Evolutionary conservation across 2,113 vertebrate genomes (phyloP), one percentile per base, ranked within the genome.

Genomic region (Sinocyclocheilus grahami): DNA sequence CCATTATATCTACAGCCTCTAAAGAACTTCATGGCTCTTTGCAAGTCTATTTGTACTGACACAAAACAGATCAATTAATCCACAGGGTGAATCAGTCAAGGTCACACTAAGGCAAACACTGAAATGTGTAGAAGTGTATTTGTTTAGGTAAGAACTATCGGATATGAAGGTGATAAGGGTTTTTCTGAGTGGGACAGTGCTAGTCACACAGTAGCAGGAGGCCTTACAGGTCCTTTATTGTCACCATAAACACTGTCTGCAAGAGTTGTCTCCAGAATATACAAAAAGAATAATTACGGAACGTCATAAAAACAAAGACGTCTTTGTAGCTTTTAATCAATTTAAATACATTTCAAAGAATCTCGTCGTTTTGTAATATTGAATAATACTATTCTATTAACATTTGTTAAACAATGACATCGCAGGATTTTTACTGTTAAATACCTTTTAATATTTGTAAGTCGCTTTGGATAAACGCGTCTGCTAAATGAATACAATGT

Each of bases 121-220:
- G 51, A 69, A 80, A 48, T 30, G 81, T 53, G 65, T 4, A 37
- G 63, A 53, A 53, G 3, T 58, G 51, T 75, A 42, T 84, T 74
- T 75, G 82, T 84, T 75, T 24, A 60, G 69, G 3, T 20, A 16
- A 55, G 48, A 22, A 27, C 27, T 16, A 18, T 83, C 48, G 72
- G 16, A 18, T 11, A 27, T 71, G 16, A 37, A 74, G 3, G 30
- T 42, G 82, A 84, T 84, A 84, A 74, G 30, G 78, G 30, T 39
- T 63, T 62, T n/a, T 24, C 33, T 27, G 63, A 9, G 62, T 13
- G 46, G 46, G 16, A 9, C 39, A 53, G 14, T 13, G 62, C 18
- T n/a, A 65, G 78, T 80, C 53, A 80, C 18, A 84, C 82, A 60
- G 82, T 84, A 84, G 82, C 82, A n/a, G 20, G 20, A 80, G 30